Base-by-base conservation (phyloP, 2,797 vertebrate species). In the Anolis apletophallus region DNA sequence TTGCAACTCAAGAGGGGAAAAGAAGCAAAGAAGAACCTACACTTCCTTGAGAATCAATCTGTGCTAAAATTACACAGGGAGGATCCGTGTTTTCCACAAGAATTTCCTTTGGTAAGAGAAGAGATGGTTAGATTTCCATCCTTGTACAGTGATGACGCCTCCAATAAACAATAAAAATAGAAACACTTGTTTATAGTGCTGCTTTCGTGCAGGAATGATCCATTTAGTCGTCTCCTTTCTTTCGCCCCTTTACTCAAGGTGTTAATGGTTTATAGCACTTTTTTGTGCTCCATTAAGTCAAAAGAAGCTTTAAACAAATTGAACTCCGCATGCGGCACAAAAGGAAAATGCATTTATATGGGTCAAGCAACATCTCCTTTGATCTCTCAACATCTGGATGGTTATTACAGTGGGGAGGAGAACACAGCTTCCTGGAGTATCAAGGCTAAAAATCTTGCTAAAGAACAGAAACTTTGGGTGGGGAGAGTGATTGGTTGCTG, bases 261-360 rank as follows among this genome's bases (percentile, higher is more conserved):
- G 7, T n/a, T 88, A 73, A 73, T 61, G 67, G 36, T 55, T 87
- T 74, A 89, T n/a, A 29, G 68, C 78, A 80, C 67, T 52, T 89
- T 89, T 13, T 40, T 68, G 64, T 89, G 54, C 50, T 57, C 12
- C 55, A 29, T 36, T 2, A 0, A 54, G 32, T 19, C 2, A 90
- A 91, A 91, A 0, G 0, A 21, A 83, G 69, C 32, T 83, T 80
- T 84, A 84, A 87, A 80, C 76, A 84, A 87, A 79, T 72, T 83
- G 81, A 92, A 76, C 29, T 50, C 76, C 10, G n/a, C 64, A 32
- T 0, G 5, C 64, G 86, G 85, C 72, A 86, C 69, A 88, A 76
- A 80, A 87, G 73, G 72, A 81, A 69, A 61, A 40, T 73, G 86
- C 80, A 3, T 67, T 68, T 32, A 80, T 76, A 84, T 82, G 78